phyloP scores from a whole-genome alignment of 2,888 invertebrate genomes.

The Drosophila kambysellisi region DNA sequence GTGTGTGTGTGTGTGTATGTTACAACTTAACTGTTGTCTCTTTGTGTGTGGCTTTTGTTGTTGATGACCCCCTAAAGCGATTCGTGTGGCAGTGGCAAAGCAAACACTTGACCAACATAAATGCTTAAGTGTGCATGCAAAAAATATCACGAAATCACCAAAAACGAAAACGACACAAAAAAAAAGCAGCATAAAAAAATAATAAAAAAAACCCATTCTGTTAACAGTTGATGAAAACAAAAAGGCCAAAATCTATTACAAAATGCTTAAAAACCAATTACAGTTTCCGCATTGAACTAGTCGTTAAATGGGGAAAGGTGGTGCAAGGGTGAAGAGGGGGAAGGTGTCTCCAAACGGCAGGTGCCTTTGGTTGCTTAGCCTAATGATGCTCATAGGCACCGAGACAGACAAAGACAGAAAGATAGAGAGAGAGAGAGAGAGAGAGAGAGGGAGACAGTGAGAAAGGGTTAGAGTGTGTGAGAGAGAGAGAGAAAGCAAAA shows the following conservation, averaged over 20 bases:
- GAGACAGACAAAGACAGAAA: background rate
- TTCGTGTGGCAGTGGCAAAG: conserved; percentile 40
- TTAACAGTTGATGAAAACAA: conserved; percentile 50
- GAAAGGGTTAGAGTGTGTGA: background rate
- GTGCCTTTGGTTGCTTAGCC: conserved; percentile 27
- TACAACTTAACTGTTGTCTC: conserved; percentile 71
- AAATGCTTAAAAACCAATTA: conserved; percentile 70
- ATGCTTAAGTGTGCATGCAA: conserved; percentile 58
- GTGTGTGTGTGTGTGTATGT: conserved; percentile 42
- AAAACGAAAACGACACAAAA: conserved; percentile 14
- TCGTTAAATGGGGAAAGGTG: conserved; percentile 1
- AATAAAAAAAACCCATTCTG: conserved; percentile 42
- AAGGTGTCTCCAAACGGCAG: conserved; percentile 51
- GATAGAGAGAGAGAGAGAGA: background rate
- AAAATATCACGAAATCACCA: conserved; percentile 59
- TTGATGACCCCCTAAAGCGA: conserved; percentile 55
- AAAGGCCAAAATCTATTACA: conserved; percentile 72
- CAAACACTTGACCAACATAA: conserved; percentile 78
- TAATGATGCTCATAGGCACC: conserved; percentile 38
- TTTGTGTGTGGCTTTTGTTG: conserved; percentile 44
- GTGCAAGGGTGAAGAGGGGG: too few relatives aligned
- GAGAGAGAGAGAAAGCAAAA: background rate
- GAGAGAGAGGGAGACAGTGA: background rate
- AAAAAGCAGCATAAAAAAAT: conserved; percentile 21
- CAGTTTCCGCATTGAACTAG: conserved; percentile 70